These are phyloP conservation scores for Beroe forskalii DNA, from an alignment of 37 sponge, comb jelly and placozoan genomes.

Conservation along the genomic window DNA sequence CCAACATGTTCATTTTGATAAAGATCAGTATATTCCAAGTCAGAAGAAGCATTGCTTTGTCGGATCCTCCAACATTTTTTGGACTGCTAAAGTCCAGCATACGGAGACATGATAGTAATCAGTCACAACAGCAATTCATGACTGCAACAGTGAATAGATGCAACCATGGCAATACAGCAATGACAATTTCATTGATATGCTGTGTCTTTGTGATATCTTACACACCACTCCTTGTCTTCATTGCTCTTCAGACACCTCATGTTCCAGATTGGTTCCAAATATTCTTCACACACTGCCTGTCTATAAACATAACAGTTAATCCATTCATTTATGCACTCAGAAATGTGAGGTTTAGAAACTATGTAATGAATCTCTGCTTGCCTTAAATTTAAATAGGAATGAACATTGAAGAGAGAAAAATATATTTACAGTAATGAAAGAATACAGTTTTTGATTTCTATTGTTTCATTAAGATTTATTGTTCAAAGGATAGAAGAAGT, in stretches of 20 bases:
- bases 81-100: background rate
- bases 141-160: background rate
- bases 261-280: conserved; percentile 41
- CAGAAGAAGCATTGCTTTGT: background rate
- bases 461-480: no score
- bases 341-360: conserved; percentile 6
- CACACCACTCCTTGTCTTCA: conserved; percentile 42
- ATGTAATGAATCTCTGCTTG: background rate
- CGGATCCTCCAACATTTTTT: background rate
- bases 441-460: no score
- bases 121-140: background rate
- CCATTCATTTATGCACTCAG: conserved; percentile 40
- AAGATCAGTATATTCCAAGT: conserved; percentile 18
- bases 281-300: conserved; percentile 60
- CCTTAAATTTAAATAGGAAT: no score
- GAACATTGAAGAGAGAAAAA: no score
- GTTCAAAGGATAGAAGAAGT: no score
- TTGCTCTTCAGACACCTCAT: background rate
- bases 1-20: conserved; percentile 30
- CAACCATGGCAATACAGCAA: conserved; percentile 3
- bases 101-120: background rate
- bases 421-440: no score
- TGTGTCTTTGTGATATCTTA: conserved; percentile 39
- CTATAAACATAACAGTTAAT: conserved; percentile 41
- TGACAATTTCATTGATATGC: conserved; percentile 32